Conservation (phyloP, 2,888 invertebrate genomes). For the Nasonia oneida region DNA sequence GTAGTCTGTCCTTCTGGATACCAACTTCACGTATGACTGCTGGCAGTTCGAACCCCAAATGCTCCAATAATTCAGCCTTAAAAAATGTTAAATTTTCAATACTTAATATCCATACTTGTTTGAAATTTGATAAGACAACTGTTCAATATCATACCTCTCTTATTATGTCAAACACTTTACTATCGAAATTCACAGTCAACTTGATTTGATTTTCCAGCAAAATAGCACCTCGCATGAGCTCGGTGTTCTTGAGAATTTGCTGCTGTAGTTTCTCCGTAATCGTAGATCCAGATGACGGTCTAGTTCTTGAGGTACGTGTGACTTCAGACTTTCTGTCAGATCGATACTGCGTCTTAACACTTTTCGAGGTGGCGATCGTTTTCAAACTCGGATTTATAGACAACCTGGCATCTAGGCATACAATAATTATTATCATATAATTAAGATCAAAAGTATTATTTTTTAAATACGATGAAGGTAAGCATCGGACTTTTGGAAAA, state of each 20-base stretch:
- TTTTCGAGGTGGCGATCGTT: background rate
- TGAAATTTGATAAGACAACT: background rate
- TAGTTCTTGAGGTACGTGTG: background rate
- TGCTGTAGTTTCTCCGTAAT: constrained; percentile 47
- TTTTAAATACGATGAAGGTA: background rate
- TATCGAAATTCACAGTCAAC: constrained; percentile 85
- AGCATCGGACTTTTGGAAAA: background rate
- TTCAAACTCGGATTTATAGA: constrained; percentile 38
- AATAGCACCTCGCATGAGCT: constrained; percentile 84
- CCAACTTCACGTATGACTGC: constrained; percentile 81
- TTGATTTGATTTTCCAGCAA: constrained; percentile 85
- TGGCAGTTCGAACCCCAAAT: constrained; percentile 83
- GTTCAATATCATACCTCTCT: constrained; percentile 79
- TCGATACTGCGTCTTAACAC: background rate
- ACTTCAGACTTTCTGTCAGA: background rate
- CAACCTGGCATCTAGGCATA: constrained; percentile 9
- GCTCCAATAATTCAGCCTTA: constrained; percentile 87
- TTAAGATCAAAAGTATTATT: background rate
- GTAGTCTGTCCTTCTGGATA: constrained; percentile 84
- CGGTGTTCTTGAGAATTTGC: constrained; percentile 49
- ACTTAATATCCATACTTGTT: background rate
- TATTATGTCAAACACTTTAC: constrained; percentile 84
- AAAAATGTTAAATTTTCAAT: background rate
- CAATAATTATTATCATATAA: background rate
- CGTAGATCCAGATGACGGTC: constrained; percentile 26